phyloP scores from a whole-genome alignment of 2,113 vertebrate species.

The Tachuris rubrigastra region DNA sequence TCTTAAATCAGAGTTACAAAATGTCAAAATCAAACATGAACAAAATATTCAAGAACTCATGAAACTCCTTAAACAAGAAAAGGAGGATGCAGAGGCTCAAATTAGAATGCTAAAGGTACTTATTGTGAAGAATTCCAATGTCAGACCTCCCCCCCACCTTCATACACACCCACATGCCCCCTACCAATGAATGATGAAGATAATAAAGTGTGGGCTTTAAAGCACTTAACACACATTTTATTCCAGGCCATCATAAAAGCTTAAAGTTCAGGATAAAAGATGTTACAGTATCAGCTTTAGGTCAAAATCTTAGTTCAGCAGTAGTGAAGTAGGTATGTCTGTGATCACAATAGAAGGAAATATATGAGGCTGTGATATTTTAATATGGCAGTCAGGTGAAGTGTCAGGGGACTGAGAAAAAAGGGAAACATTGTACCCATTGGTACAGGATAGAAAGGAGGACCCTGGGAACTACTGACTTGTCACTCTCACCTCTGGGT shows the following conservation, averaged over 20 bases:
- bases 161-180: neutral
- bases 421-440: neutral
- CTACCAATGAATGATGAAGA: neutral
- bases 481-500: neutral
- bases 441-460: neutral
- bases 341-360: neutral
- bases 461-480: neutral
- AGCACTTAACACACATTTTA: neutral
- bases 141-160: neutral
- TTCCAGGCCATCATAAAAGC: constrained; percentile 11
- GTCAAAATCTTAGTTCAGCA: neutral
- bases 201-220: constrained; percentile 30
- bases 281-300: neutral
- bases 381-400: neutral
- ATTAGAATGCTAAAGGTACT: constrained; percentile 84
- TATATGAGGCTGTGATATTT: neutral
- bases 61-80: constrained; percentile 78
- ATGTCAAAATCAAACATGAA: constrained; percentile 77
- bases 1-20: constrained; percentile 74
- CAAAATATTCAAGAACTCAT: constrained; percentile 77
- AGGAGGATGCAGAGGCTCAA: constrained; percentile 77
- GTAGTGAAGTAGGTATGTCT: neutral
- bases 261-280: neutral
- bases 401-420: neutral
- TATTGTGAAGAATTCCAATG: neutral